Percentiles rank a stretch among this genome's conserved stretches.
Evolutionary conservation across 2,888 invertebrate species (phyloP).

Genomic region (Netelia melanura): DNA sequence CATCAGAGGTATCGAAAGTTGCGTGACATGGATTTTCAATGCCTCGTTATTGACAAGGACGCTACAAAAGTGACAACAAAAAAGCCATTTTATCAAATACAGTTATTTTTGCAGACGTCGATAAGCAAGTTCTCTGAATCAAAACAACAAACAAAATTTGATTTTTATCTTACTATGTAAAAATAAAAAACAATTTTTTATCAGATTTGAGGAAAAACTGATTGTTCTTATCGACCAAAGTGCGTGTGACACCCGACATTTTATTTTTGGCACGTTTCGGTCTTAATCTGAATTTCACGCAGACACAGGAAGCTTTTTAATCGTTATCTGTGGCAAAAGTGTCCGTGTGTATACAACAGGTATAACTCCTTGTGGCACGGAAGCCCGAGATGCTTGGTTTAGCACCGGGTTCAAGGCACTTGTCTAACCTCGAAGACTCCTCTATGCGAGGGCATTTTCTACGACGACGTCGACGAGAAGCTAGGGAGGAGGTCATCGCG

Average conservation of each 20-base stretch:
- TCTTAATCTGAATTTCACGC: constrained; percentile 55
- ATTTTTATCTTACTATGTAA: neutral
- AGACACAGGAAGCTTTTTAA: constrained; percentile 73
- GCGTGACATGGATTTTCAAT: neutral
- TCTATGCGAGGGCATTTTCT: constrained; percentile 45
- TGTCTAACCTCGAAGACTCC: constrained; percentile 66
- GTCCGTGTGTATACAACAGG: constrained; percentile 6
- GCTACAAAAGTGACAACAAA: neutral
- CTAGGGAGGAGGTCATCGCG: constrained; percentile 61
- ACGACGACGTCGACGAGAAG: constrained; percentile 19
- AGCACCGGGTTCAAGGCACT: constrained; percentile 78
- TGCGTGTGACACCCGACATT: neutral
- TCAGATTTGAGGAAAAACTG: too few species aligned
- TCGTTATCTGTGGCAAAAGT: constrained; percentile 70
- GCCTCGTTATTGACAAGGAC: neutral
- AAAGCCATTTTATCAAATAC: neutral
- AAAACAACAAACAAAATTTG: neutral
- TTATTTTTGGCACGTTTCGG: neutral
- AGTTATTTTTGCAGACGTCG: neutral
- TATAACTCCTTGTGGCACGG: constrained; percentile 57
- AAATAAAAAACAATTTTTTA: too few species aligned
- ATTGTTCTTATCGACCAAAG: neutral
- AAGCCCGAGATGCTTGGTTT: constrained; percentile 76
- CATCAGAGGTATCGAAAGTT: neutral
- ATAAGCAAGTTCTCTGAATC: neutral